Percentiles rank a stretch among this genome's conserved stretches.
Conservation (phyloP, 2,113 vertebrate genomes). For the Tympanuchus pallidicinctus region DNA sequence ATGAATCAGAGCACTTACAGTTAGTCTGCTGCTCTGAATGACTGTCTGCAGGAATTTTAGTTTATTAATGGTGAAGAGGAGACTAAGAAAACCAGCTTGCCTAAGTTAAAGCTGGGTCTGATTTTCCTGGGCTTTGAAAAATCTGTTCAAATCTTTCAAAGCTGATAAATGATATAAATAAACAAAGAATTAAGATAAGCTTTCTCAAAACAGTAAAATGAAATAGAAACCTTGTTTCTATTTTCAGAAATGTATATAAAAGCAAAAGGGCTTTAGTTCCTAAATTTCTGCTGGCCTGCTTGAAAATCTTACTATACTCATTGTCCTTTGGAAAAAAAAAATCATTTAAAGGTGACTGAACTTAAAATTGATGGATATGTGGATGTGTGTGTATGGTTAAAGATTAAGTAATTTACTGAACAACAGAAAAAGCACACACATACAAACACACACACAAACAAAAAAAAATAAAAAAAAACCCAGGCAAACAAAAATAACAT, state of each 20-base stretch:
- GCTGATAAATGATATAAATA: background rate
- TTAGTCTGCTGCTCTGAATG: conserved; percentile 1
- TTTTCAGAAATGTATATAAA: background rate
- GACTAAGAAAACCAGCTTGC: background rate
- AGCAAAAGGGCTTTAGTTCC: accelerated
- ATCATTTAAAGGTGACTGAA: background rate
- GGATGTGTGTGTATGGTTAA: background rate
- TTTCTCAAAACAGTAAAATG: background rate
- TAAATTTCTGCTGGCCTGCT: background rate
- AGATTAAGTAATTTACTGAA: background rate
- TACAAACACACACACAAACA: no score
- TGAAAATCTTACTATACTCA: background rate
- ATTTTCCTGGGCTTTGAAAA: background rate
- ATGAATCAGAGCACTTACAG: background rate
- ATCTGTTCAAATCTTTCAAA: background rate
- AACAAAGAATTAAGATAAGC: background rate
- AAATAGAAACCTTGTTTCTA: background rate
- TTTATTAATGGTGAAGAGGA: background rate
- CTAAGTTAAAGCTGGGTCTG: background rate
- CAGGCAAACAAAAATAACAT: background rate
- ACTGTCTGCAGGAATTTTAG: background rate
- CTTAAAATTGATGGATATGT: background rate
- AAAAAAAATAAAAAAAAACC: no score
- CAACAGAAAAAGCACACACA: no score
- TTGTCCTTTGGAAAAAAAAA: background rate